phyloP scores from a whole-genome alignment of 2,113 vertebrate genomes.

The Nothobranchius kuhntae region DNA sequence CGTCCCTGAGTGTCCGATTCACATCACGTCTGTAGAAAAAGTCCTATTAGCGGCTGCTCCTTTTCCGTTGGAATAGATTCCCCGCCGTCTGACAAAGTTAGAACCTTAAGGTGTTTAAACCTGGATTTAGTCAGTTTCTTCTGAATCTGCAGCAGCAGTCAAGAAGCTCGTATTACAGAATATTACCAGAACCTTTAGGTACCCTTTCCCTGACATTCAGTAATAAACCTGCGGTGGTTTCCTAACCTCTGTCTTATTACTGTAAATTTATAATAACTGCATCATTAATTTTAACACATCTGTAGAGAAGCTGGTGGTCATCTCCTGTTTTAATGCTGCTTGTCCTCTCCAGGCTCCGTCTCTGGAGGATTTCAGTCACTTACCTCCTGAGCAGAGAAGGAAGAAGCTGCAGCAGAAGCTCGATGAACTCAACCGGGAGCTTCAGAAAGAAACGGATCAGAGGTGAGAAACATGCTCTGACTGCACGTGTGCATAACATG shows the following conservation, averaged over 20 bases:
- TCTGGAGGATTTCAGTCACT: slow-evolving; percentile 94
- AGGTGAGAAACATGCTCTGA: slow-evolving; percentile 74
- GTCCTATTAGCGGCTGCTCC: not conserved
- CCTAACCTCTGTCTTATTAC: no score
- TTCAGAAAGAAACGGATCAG: slow-evolving; percentile 97
- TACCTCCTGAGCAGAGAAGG: slow-evolving; percentile 96
- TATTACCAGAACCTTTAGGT: no score
- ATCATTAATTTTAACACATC: not conserved
- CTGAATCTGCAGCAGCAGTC: no score
- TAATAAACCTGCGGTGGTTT: no score
- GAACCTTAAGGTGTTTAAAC: no score
- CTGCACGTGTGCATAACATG: not conserved
- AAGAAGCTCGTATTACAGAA: no score
- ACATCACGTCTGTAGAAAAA: slow-evolving; percentile 20
- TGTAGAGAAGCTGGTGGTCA: not conserved
- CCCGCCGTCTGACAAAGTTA: not conserved
- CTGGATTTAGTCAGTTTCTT: no score
- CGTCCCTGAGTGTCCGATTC: slow-evolving; percentile 14
- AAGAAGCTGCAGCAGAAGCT: slow-evolving; percentile 95
- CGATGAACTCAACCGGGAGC: slow-evolving; percentile 92
- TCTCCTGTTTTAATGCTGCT: not conserved
- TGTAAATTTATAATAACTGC: not conserved
- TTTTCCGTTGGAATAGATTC: not conserved
- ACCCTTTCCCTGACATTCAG: no score
- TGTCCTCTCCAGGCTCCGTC: slow-evolving; percentile 84